Conservation (phyloP, 1,140 invertebrate genomes). For the Aphis gossypii region DNA sequence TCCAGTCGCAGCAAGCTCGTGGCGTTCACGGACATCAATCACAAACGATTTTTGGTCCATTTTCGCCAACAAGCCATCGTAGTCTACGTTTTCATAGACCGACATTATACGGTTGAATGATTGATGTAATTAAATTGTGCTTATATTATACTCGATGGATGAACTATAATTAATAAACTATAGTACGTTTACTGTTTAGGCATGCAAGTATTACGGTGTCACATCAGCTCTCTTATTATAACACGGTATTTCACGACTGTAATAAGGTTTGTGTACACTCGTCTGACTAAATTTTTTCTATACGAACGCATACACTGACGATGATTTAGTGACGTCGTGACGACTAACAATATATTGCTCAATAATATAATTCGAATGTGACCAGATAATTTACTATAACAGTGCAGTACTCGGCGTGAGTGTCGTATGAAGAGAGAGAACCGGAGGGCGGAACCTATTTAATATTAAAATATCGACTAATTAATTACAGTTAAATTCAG, state of each 20-base stretch:
- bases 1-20: slow-evolving; percentile 59
- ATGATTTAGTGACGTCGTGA: background rate
- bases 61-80: background rate
- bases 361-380: background rate
- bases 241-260: background rate
- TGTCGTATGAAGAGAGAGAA: background rate
- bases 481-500: background rate
- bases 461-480: background rate
- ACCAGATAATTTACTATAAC: background rate
- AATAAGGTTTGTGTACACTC: background rate
- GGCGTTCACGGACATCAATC: slow-evolving; percentile 60
- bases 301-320: background rate
- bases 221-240: background rate
- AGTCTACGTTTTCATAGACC: background rate
- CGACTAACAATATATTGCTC: background rate
- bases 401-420: background rate
- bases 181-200: background rate
- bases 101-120: background rate
- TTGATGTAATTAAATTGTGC: background rate
- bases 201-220: background rate
- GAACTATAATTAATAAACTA: background rate
- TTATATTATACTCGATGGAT: background rate
- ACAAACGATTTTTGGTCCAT: slow-evolving; percentile 21
- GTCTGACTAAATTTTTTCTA: background rate
- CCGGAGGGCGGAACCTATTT: background rate